phyloP scores from a whole-genome alignment of 2,888 invertebrate genomes.

The Habroteleia sp. region DNA sequence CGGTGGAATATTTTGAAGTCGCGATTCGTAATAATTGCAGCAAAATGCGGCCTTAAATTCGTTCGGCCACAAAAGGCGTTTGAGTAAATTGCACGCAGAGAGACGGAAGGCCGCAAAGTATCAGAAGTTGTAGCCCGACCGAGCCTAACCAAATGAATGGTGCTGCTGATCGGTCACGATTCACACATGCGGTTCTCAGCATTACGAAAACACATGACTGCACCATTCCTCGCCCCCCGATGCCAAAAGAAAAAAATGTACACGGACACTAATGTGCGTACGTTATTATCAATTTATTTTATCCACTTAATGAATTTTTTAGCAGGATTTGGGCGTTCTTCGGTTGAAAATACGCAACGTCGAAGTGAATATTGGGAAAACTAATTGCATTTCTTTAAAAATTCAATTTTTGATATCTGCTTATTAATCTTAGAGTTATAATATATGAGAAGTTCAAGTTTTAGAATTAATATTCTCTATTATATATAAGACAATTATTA shows the following conservation, averaged over 20 bases:
- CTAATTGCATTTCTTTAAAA: conserved; percentile 16
- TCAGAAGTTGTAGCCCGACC: conserved; percentile 62
- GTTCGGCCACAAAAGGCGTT: conserved; percentile 63
- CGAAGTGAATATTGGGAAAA: conserved; percentile 1
- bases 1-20: conserved; percentile 70
- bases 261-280: conserved; percentile 31
- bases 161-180: conserved; percentile 60
- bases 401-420: conserved; percentile 10
- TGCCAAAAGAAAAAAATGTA: conserved; percentile 27
- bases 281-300: conserved; percentile 51
- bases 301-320: conserved; percentile 43
- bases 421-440: too few relatives aligned
- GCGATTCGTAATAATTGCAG: conserved; percentile 73
- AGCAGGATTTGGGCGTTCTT: conserved; percentile 18
- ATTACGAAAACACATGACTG: conserved; percentile 40
- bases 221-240: conserved; percentile 13
- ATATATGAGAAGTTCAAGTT: too few relatives aligned
- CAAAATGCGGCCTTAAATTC: conserved; percentile 73
- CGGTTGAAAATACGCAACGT: conserved; percentile 1
- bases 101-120: conserved; percentile 63
- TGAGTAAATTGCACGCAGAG: conserved; percentile 63
- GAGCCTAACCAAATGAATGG: conserved; percentile 57
- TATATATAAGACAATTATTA: too few relatives aligned
- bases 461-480: too few relatives aligned
- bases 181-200: conserved; percentile 57